Evolutionary conservation across 1,140 invertebrate genomes (phyloP).

Genomic region (Dinoponera quadriceps): DNA sequence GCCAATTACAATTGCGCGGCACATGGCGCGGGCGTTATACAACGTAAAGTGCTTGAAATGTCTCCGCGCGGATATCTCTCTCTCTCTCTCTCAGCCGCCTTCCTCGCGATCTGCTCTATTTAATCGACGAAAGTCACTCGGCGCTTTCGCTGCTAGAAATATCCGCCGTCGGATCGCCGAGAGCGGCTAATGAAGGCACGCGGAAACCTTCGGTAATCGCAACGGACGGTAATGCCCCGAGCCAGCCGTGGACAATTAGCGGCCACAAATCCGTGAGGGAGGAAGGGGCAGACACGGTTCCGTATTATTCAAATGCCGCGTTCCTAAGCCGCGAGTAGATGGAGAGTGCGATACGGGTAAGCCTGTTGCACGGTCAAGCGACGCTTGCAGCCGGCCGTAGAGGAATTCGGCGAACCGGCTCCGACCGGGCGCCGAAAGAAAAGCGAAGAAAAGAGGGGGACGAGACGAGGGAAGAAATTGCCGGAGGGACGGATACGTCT

Average conservation of each 20-base stretch:
- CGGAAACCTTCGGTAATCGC: not conserved
- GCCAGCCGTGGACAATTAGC: no score
- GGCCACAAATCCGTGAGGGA: not conserved
- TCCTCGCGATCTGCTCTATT: slow-evolving; percentile 3
- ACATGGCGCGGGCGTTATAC: slow-evolving; percentile 21
- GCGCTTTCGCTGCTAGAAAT: not conserved
- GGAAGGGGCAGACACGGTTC: no score
- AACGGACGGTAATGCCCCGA: no score
- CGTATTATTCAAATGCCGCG: slow-evolving; percentile 17
- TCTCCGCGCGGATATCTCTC: slow-evolving; percentile 20
- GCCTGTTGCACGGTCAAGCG: slow-evolving; percentile 31
- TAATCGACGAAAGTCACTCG: slow-evolving; percentile 17
- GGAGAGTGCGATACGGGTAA: not conserved
- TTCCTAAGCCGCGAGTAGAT: slow-evolving; percentile 30
- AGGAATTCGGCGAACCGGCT: slow-evolving; percentile 20
- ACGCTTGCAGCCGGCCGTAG: not conserved
- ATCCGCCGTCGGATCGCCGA: not conserved
- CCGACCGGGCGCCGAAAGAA: not conserved
- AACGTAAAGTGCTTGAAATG: slow-evolving; percentile 64
- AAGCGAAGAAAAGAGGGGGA: not conserved
- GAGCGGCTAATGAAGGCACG: not conserved
- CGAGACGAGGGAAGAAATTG: slow-evolving; percentile 17
- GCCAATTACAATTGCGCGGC: slow-evolving; percentile 65
- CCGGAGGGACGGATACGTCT: slow-evolving; percentile 7
- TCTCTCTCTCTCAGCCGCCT: slow-evolving; percentile 24